phyloP scores from a whole-genome alignment of 1,140 invertebrate genomes.

The Psilanteris sp. region DNA sequence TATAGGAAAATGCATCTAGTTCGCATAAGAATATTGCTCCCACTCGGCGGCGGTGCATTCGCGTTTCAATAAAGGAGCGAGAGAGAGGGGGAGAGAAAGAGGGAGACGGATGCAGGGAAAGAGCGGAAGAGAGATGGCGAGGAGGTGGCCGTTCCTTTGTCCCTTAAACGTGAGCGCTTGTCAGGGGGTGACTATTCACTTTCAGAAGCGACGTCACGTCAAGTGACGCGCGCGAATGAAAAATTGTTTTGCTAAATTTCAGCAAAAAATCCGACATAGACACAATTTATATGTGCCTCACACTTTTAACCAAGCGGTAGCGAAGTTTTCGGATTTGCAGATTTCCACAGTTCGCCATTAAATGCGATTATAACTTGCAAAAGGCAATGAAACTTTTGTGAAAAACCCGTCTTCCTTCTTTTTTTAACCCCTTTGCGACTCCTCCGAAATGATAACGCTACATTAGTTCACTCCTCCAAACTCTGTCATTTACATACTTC shows the following conservation, averaged over 20 bases:
- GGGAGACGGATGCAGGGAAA: constrained; percentile 44
- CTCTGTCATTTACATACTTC: no score
- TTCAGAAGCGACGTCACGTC: constrained; percentile 37
- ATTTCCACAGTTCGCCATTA: no score
- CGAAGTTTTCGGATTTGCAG: no score
- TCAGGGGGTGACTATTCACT: constrained; percentile 52
- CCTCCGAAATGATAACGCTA: no score
- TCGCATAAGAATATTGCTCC: constrained; percentile 61
- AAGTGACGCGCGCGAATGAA: constrained; percentile 47
- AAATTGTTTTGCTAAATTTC: constrained; percentile 37
- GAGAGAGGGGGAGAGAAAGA: constrained; percentile 4
- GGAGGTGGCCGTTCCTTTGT: constrained; percentile 47
- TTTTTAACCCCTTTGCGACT: no score
- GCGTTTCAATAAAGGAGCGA: constrained; percentile 39
- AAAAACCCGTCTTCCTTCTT: no score
- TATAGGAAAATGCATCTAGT: constrained; percentile 47
- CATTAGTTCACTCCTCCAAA: no score
- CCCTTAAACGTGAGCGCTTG: constrained; percentile 54
- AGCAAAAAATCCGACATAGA: constrained; percentile 3
- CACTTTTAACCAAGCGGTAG: no score
- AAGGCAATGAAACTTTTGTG: no score
- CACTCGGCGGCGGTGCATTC: constrained; percentile 20
- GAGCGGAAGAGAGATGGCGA: constrained; percentile 3
- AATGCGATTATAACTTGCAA: no score
- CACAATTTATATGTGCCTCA: no score